These are phyloP conservation scores for Phyllotis vaccarum DNA, from an alignment of 2,797 vertebrate genomes.

Conservation along the genomic window DNA sequence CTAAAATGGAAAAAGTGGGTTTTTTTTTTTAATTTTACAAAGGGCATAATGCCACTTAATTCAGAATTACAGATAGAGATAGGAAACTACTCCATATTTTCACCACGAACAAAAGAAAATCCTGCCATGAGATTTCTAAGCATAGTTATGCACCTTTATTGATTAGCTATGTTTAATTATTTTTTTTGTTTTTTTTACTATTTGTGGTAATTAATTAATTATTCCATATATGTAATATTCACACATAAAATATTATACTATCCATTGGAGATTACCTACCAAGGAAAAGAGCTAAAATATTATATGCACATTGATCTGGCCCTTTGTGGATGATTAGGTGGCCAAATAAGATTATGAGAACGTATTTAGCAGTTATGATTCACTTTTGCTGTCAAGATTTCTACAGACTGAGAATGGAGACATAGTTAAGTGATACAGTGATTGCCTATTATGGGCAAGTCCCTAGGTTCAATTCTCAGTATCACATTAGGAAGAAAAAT, in stretches of 20 bases:
- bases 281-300: neutral
- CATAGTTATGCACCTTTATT: neutral
- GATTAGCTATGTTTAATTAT: neutral
- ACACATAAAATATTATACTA: neutral
- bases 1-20: neutral
- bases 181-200: neutral
- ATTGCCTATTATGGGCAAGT: neutral
- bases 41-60: neutral
- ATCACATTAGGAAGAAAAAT: neutral
- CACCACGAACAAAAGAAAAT: neutral
- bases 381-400: neutral
- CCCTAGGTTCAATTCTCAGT: neutral
- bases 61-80: neutral
- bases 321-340: neutral
- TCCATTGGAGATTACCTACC: neutral
- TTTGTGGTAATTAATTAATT: neutral
- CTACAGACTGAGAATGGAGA: neutral
- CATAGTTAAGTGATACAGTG: neutral
- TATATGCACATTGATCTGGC: neutral
- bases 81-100: neutral
- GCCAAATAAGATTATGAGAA: neutral
- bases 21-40: neutral
- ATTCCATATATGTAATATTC: neutral
- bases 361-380: neutral
- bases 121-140: neutral